Evolutionary conservation across 1,140 invertebrate genomes (phyloP), one percentile per base, ranked within the genome.

Genomic region (Diuraphis noxia): DNA sequence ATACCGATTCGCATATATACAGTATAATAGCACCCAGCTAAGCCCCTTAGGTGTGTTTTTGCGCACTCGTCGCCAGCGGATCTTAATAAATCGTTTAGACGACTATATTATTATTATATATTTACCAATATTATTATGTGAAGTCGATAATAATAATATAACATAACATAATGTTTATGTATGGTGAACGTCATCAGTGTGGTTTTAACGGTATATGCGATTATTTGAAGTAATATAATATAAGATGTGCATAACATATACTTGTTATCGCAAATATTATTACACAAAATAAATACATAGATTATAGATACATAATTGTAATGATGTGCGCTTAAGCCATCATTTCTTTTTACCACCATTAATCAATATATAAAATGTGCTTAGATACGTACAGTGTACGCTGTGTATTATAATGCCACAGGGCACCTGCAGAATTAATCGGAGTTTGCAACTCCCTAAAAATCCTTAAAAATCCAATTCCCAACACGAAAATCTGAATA

Each of bases 11-110:
- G 4, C n/a, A 21, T 49, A 23, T 13, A 46, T 63, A n/a, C 56
- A n/a, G n/a, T n/a, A n/a, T 72, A n/a, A 72, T 72, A 72, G 56
- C 56, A 72, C 56, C 56, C n/a, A n/a, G 56, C 56, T 72, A n/a
- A 72, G 30, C 56, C 56, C 56, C 56, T 72, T n/a, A 30, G 56
- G 56, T 63, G 56, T n/a, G 30, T 72, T 72, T 72, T n/a, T 5
- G 30, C 30, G n/a, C 56, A 72, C n/a, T 72, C 56, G 30, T 72
- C 56, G 56, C n/a, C 56, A 72, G 56, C 56, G 56, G n/a, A 72
- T 72, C 56, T 72, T 17, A 17, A 72, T 72, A 72, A 72, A n/a
- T 72, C 56, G 56, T 72, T 72, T 34, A 6, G n/a, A 72, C 10
- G 56, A 72, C 56, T 72, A 72, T 72, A 72, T 25, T 52, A 52